These are phyloP conservation scores for Drosophila subpulchrella DNA, from an alignment of 1,140 invertebrate genomes.

Conservation along the genomic window DNA sequence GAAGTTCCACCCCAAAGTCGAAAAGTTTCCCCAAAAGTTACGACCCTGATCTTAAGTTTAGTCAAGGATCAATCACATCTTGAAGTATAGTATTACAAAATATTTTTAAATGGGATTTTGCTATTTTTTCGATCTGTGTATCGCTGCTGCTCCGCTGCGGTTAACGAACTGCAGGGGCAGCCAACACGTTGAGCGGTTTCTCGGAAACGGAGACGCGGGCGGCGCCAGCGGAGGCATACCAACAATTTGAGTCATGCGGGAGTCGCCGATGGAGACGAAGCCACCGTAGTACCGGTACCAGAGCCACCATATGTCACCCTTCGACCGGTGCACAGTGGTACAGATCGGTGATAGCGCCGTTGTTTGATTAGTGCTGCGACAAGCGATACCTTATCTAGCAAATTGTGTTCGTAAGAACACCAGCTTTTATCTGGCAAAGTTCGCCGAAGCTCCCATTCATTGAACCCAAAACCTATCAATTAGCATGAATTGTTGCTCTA, in stretches of 20 bases:
- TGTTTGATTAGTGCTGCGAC: slow-evolving; percentile 15
- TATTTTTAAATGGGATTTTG: neutral
- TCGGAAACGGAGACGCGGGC: slow-evolving; percentile 17
- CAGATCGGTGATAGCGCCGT: slow-evolving; percentile 4
- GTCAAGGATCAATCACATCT: no score
- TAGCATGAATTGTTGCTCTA: slow-evolving; percentile 17
- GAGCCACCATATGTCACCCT: slow-evolving; percentile 47
- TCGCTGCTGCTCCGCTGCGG: slow-evolving; percentile 22
- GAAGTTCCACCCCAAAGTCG: no score
- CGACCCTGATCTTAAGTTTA: no score
- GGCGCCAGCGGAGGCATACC: slow-evolving; percentile 33
- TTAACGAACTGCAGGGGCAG: slow-evolving; percentile 65
- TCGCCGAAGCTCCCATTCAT: slow-evolving; percentile 33
- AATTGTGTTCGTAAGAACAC: slow-evolving; percentile 22
- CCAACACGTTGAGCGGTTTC: slow-evolving; percentile 21
- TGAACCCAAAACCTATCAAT: slow-evolving; percentile 30
- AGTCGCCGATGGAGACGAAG: slow-evolving; percentile 5
- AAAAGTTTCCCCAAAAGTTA: no score
- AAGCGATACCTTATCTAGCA: slow-evolving; percentile 21
- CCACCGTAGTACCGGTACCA: no score
- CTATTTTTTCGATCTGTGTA: slow-evolving; percentile 13
- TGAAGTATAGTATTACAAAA: no score
- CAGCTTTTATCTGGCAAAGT: slow-evolving; percentile 11
- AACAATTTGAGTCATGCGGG: slow-evolving; percentile 55
- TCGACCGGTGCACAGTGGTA: slow-evolving; percentile 29